A percentile compares a stretch with the other conserved stretches of the same genome.
These are phyloP conservation scores for Decapterus maruadsi DNA, from an alignment of 2,797 vertebrate genomes.

Conservation along the genomic window DNA sequence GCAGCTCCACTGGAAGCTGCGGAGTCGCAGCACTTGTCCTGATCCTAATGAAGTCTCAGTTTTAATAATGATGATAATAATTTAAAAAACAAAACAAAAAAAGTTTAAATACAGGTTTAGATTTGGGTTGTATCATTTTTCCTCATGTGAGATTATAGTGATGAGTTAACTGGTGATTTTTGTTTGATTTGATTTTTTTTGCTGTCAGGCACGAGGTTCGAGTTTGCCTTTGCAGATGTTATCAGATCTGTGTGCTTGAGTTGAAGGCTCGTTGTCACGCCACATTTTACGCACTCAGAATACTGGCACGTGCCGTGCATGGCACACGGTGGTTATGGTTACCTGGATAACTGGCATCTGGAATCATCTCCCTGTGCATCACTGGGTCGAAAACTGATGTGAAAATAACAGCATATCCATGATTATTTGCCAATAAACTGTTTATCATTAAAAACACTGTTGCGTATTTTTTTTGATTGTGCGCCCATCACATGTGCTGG, in stretches of 20 bases:
- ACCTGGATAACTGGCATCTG: not conserved
- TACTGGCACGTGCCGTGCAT: conserved; percentile 2
- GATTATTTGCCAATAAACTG: not conserved
- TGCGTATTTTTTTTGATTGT: conserved; percentile 24
- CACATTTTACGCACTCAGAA: conserved; percentile 61
- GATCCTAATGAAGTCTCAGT: not conserved
- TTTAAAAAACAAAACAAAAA: no score
- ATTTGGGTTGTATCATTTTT: not conserved
- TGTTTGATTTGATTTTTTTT: not conserved
- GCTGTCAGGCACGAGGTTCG: not conserved
- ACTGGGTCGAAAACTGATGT: not conserved
- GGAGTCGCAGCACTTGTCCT: not conserved
- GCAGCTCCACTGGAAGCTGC: not conserved
- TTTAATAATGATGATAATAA: not conserved
- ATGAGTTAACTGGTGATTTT: not conserved
- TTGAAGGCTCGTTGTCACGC: not conserved
- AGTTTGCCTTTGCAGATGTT: conserved; percentile 12
- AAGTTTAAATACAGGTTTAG: not conserved
- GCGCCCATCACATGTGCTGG: conserved; percentile 7
- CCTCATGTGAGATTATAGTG: not conserved
- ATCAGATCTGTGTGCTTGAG: not conserved
- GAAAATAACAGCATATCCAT: not conserved
- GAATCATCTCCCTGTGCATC: not conserved
- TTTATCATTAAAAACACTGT: not conserved
- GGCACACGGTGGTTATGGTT: no score